These are phyloP conservation scores for Rhizomys pruinosus DNA, from an alignment of 2,113 vertebrate species.

Conservation along the genomic window DNA sequence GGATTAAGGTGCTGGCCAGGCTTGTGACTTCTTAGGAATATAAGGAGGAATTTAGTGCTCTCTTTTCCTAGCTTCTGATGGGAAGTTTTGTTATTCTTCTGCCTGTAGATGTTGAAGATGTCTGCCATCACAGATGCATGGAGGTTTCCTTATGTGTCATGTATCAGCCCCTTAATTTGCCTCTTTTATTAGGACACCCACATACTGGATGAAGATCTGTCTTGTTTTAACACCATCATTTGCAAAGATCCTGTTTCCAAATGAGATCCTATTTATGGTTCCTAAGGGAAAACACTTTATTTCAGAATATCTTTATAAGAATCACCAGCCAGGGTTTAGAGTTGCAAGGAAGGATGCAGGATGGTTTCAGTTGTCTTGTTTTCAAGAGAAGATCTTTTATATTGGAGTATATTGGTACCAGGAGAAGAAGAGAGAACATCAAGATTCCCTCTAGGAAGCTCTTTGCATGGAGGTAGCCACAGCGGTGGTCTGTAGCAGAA, in stretches of 20 bases:
- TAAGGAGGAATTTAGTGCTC: background rate
- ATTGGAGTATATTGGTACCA: background rate
- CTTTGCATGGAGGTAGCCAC: background rate
- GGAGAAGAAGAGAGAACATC: background rate
- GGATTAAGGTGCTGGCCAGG: background rate
- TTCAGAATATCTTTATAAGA: background rate
- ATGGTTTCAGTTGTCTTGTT: slow-evolving; percentile 7
- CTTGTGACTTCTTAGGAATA: background rate
- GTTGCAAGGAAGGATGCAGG: background rate
- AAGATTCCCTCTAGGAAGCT: background rate
- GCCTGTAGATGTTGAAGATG: background rate
- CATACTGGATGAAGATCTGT: background rate
- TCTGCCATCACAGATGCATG: background rate
- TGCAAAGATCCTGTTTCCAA: background rate
- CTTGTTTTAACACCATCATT: slow-evolving; percentile 25
- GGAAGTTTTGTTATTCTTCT: background rate
- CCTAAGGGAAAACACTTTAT: background rate
- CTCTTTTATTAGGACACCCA: background rate
- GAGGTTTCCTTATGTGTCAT: background rate
- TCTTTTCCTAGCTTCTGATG: background rate
- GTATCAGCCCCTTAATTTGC: background rate
- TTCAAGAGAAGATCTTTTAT: background rate
- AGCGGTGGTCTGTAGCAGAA: background rate
- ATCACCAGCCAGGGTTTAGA: background rate
- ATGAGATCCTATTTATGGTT: background rate